A percentile compares a stretch with the other conserved stretches of the same genome.
phyloP scores from a whole-genome alignment of 1,140 invertebrate genomes.

The Drosophila quadrilineata region DNA sequence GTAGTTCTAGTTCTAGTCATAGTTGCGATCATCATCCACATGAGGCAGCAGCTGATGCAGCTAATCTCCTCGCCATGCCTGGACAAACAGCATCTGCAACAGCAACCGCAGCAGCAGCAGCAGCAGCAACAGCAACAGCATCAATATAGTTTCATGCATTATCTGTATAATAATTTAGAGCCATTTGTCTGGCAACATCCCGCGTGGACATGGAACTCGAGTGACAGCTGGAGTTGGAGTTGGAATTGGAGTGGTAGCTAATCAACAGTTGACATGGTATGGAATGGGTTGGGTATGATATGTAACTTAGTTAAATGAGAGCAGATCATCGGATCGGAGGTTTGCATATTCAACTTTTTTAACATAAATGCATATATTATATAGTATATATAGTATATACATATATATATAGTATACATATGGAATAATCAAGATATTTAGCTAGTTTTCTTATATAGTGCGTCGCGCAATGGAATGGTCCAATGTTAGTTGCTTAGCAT shows the following conservation, averaged over 20 bases:
- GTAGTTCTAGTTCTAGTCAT: slow-evolving; percentile 53
- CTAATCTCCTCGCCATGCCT: slow-evolving; percentile 31
- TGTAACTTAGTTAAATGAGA: slow-evolving; percentile 9
- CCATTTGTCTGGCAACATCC: too few relatives aligned
- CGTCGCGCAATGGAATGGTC: slow-evolving; percentile 78
- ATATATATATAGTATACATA: slow-evolving; percentile 31
- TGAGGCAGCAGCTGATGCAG: slow-evolving; percentile 54
- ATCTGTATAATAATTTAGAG: slow-evolving; percentile 61
- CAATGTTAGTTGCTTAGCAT: slow-evolving; percentile 80
- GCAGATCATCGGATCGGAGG: slow-evolving; percentile 11
- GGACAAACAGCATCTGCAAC: slow-evolving; percentile 39
- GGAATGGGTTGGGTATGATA: not conserved
- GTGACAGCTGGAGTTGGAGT: slow-evolving; percentile 15
- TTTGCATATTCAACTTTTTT: slow-evolving; percentile 39
- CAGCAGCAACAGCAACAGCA: too few relatives aligned
- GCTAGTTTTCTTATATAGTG: slow-evolving; percentile 80
- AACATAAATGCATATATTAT: slow-evolving; percentile 29
- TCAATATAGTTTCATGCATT: slow-evolving; percentile 58
- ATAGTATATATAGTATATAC: slow-evolving; percentile 11
- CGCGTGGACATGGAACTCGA: slow-evolving; percentile 34
- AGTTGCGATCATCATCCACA: slow-evolving; percentile 44
- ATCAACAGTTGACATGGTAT: too few relatives aligned
- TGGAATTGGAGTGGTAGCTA: slow-evolving; percentile 26
- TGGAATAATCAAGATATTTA: slow-evolving; percentile 64
- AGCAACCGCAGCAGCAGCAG: too few relatives aligned